Evolutionary conservation across 1,140 invertebrate species (phyloP).

Genomic region (Cydia amplana): DNA sequence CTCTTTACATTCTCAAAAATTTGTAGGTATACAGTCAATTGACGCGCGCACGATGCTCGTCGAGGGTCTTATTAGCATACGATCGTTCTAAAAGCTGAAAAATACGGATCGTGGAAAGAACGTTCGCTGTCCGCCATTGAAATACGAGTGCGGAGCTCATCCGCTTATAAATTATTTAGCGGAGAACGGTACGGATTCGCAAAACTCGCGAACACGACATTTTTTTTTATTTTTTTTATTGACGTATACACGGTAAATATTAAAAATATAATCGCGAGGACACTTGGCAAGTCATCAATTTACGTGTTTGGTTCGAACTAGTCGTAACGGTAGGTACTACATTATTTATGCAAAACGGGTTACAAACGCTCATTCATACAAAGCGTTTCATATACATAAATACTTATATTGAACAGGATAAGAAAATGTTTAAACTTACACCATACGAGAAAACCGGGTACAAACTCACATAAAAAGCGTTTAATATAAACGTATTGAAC

Average conservation of each 20-base stretch:
- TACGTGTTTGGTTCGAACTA: not conserved
- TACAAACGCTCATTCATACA: not conserved
- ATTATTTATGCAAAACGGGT: not conserved
- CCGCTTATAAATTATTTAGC: constrained; percentile 54
- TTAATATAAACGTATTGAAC: too few relatives aligned
- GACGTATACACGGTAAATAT: constrained; percentile 5
- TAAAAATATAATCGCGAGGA: constrained; percentile 7
- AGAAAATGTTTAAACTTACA: too few relatives aligned
- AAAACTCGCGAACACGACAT: constrained; percentile 35
- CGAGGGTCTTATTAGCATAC: constrained; percentile 54
- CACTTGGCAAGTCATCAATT: constrained; percentile 10
- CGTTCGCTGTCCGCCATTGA: constrained; percentile 43
- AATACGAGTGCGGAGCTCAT: constrained; percentile 47
- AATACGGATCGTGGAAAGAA: constrained; percentile 47
- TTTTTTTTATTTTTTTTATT: too few relatives aligned
- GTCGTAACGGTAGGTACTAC: not conserved
- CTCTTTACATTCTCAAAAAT: not conserved
- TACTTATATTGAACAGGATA: too few relatives aligned
- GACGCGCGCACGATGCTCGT: constrained; percentile 33
- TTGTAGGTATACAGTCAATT: constrained; percentile 15
- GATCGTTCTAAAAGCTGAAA: constrained; percentile 54
- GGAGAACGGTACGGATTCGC: constrained; percentile 42
- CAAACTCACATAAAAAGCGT: too few relatives aligned
- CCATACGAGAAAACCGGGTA: too few relatives aligned
- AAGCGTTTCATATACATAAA: too few relatives aligned